Evolutionary conservation across 2,888 invertebrate genomes (phyloP).

Genomic region (Cataglyphis rosenhaueri): DNA sequence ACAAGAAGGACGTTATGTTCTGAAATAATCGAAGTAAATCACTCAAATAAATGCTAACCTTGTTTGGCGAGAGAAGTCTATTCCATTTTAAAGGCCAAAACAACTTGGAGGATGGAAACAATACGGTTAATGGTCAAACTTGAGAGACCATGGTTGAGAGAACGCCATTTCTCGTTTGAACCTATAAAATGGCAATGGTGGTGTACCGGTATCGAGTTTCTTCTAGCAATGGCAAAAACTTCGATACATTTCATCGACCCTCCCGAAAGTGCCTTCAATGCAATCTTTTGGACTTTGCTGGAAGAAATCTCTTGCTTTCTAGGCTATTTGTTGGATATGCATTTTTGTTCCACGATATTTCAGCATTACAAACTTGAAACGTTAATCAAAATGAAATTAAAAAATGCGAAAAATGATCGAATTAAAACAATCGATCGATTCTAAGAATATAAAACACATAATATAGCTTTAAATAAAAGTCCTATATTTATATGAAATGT

Average conservation of each 20-base stretch:
- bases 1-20: not conserved
- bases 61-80: slow-evolving; percentile 64
- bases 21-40: slow-evolving; percentile 30
- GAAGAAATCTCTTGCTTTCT: slow-evolving; percentile 61
- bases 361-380: slow-evolving; percentile 15
- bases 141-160: slow-evolving; percentile 55
- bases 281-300: slow-evolving; percentile 59
- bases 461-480: not conserved
- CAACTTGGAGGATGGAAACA: slow-evolving; percentile 73
- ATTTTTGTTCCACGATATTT: slow-evolving; percentile 63
- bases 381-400: not conserved
- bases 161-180: slow-evolving; percentile 43
- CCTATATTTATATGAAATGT: slow-evolving; percentile 1
- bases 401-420: slow-evolving; percentile 33
- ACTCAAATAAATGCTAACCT: slow-evolving; percentile 69
- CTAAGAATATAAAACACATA: not conserved
- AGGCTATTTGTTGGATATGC: slow-evolving; percentile 69
- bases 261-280: slow-evolving; percentile 63
- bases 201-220: slow-evolving; percentile 56
- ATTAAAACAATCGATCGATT: slow-evolving; percentile 51
- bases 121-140: slow-evolving; percentile 76
- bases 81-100: slow-evolving; percentile 69
- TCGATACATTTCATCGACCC: slow-evolving; percentile 70
- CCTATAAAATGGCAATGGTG: slow-evolving; percentile 66
- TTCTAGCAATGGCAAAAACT: slow-evolving; percentile 72